Evolutionary conservation across 2,888 invertebrate genomes (phyloP), one percentile per base, ranked within the genome.

Genomic region (Ceratothoa steindachneri): DNA sequence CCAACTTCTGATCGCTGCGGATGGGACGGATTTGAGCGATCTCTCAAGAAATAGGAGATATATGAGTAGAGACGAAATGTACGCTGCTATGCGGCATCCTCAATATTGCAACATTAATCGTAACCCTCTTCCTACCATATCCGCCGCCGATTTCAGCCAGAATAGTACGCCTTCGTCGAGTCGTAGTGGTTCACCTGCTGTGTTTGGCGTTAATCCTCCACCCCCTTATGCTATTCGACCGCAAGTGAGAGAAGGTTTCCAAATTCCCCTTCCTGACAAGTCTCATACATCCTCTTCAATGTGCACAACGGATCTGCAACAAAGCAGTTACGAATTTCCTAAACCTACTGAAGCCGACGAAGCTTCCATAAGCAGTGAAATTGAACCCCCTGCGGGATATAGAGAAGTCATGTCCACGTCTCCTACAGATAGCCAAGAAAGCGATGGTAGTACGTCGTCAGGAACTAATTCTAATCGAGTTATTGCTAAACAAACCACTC

Each of bases 41-140:
- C 30, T 79, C 51, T 30, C 72, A 15, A 71, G 79, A 41, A 73
- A 72, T n/a, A 66, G 79, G 5, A 76, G 76, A 24, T 79, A 79
- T 31, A 79, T 79, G 79, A 79, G 79, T 60, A 53, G 79, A 53
- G 79, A 79, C 29, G 76, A 79, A 41, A 66, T 79, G 55, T 79
- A 79, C 69, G 71, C 79, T 19, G 79, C 79, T 12, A 79, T 79
- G 79, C 76, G 79, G 12, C 79, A 79, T 53, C 79, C 79, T 51
- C 79, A 79, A 71, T 79, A 79, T 67, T 79, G 76, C 52, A 76
- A 79, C 29, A 69, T 69, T 19, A 72, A 77, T 28, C 69, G 76
- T 28, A 69, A 71, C 28, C 69, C 76, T 24, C 29, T 72, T 24
- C 53, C 76, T 64, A 65, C 69, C 1, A 64, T 53, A 15, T 30